Percentiles rank a stretch among this genome's conserved stretches.
phyloP scores from a whole-genome alignment of 2,888 invertebrate species.

The Lithosia quadra region DNA sequence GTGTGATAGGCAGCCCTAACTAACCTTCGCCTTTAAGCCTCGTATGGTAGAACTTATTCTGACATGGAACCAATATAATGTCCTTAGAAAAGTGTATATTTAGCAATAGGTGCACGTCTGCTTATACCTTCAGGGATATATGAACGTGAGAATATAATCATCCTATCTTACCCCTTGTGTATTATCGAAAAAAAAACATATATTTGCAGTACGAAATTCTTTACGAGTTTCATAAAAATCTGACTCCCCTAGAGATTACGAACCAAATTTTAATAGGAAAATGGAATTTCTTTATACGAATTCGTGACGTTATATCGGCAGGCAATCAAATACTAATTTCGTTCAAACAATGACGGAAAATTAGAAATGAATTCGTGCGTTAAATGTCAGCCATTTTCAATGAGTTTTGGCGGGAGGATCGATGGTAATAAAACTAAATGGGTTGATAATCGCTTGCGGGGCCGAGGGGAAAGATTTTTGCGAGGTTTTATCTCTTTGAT shows the following conservation, averaged over 20 bases:
- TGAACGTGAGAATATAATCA: background rate
- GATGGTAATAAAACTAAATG: conserved; percentile 60
- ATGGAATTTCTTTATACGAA: conserved; percentile 19
- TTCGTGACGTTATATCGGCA: conserved; percentile 36
- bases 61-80: too few relatives aligned
- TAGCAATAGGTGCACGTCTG: background rate
- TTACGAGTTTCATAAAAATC: conserved; percentile 14
- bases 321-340: conserved; percentile 79
- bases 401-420: conserved; percentile 54
- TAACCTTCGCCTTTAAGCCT: too few relatives aligned
- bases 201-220: conserved; percentile 10
- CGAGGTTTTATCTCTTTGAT: conserved; percentile 49
- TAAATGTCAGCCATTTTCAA: conserved; percentile 65
- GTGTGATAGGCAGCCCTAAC: too few relatives aligned
- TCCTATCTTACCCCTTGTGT: background rate
- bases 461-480: conserved; percentile 45
- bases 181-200: background rate
- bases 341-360: conserved; percentile 76
- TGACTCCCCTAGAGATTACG: conserved; percentile 14
- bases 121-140: background rate
- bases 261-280: conserved; percentile 22
- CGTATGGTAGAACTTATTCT: too few relatives aligned
- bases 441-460: conserved; percentile 57
- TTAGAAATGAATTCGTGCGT: conserved; percentile 79
- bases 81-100: background rate